Evolutionary conservation across 2,888 invertebrate genomes (phyloP), one percentile per base, ranked within the genome.

Genomic region (Hirudinaria manillensis): DNA sequence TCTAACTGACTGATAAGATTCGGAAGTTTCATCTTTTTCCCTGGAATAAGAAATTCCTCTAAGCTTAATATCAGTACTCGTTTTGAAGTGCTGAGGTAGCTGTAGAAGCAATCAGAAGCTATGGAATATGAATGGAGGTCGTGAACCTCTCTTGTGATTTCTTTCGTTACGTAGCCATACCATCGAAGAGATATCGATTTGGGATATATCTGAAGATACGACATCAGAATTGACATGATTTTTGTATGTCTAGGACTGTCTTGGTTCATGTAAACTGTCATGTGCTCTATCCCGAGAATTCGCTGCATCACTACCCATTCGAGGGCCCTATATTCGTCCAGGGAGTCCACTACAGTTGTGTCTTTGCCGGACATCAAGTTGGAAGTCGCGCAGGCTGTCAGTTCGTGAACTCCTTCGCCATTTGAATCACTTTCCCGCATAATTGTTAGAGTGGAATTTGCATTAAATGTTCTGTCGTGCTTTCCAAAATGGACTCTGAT

Each of bases 81-180:
- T n/a, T 72, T 70, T 55, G 77, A 78, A 16, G 76, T 55, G 74
- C 76, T 74, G 65, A 79, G 74, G 72, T 78, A 77, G n/a, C 78
- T 32, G 74, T 79, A 78, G 66, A 78, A 51, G 45, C 79, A 79
- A 75, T 78, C 78, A 53, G 78, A 78, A 4, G 77, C 27, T 24
- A 67, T 55, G 3, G 79, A 45, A 1, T 70, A 32, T 1, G 45
- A 53, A n/a, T 75, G 70, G n/a, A 70, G 51, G 6, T 34, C 32
- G 34, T 68, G 32, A 13, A n/a, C 34, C 4, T 34, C 29, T n/a
- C 10, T 29, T 4, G 32, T 34, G 32, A 10, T 10, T n/a, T 24
- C 10, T 21, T 2, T 34, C n/a, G n/a, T 34, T 13, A 68, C 21
- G 32, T 68, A 34, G 32, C 34, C 19, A 34, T 68, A 68, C 2